phyloP scores from a whole-genome alignment of 64 coral and sea anemone genomes.

The Cladopsammia gracilis region DNA sequence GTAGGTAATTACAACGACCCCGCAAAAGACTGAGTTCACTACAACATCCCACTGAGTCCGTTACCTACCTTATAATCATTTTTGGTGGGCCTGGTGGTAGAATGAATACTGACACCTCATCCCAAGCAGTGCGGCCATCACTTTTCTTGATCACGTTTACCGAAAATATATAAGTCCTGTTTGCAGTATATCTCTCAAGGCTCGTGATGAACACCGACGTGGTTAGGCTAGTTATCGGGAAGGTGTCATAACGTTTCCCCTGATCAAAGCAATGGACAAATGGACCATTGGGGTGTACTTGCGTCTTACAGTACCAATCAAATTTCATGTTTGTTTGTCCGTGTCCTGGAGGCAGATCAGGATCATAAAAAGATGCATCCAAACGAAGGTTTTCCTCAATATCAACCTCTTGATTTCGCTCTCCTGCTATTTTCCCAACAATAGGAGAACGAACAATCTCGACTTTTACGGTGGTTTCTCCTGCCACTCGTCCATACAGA shows the following conservation, averaged over 20 bases:
- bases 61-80: constrained; percentile 65
- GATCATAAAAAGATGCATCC: constrained; percentile 38
- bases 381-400: constrained; percentile 20
- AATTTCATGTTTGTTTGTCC: not conserved
- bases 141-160: constrained; percentile 11
- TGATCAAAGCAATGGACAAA: constrained; percentile 42
- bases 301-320: constrained; percentile 61
- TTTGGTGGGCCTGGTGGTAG: constrained; percentile 33
- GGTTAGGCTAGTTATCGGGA: not conserved
- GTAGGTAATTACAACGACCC: too few relatives aligned
- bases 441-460: constrained; percentile 25
- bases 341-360: constrained; percentile 18
- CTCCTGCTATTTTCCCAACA: constrained; percentile 1
- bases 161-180: constrained; percentile 52
- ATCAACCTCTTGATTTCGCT: not conserved
- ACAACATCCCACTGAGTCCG: too few relatives aligned
- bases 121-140: constrained; percentile 14
- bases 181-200: constrained; percentile 24
- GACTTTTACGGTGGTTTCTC: not conserved
- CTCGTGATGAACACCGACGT: not conserved
- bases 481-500: constrained; percentile 50
- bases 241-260: not conserved
- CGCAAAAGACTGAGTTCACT: too few relatives aligned
- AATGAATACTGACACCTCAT: constrained; percentile 53
- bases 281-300: not conserved